Base-by-base conservation (phyloP, 2,113 vertebrate genomes). In the Brachyhypopomus gauderio region DNA sequence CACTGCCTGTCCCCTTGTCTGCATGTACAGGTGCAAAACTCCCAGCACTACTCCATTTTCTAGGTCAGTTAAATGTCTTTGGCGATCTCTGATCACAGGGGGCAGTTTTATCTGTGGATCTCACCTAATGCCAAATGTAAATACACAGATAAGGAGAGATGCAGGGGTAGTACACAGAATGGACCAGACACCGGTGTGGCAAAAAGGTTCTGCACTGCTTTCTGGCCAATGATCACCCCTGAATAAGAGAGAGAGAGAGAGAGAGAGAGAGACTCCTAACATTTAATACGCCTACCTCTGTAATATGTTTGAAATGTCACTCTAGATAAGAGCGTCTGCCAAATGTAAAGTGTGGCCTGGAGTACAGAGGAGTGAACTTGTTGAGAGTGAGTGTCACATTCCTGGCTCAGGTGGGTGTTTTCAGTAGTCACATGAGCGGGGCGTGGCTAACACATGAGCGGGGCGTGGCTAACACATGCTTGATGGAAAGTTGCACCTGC, bases 371-470 rank as follows among this genome's bases (percentile, higher is more conserved):
- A 12, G 38, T n/a, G 23, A 9, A 11, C 9, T 6, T 63, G 2
- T 25, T 2, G 14, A 22, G 52, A 78, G 70, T 30, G 30, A 78
- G 79, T 30, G 86, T 84, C 82, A 93, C 89, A 93, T 94, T 93
- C 90, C 88, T 85, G 80, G 85, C 30, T 52, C 27, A 48, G 6
- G 86, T 90, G 91, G 88, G 86, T 52, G 87, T 88, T 91, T 91
- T 91, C 91, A 85, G 93, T 93, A 92, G 89, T 89, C 84, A 25
- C 38, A 2, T 69, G 77, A 73, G 87, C 88, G 80, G 87, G 92
- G 89, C n/a, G n/a, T n/a, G n/a, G n/a, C n/a, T 77, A 1, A 71
- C 84, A 25, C 41, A 2, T 69, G 77, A 73, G 87, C 88, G 80
- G 87, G 92, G 76, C 84, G 77, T 0, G 45, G 74, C 55, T 77